phyloP scores from a whole-genome alignment of 2,113 vertebrate species.

The Oreochromis spilurus region DNA sequence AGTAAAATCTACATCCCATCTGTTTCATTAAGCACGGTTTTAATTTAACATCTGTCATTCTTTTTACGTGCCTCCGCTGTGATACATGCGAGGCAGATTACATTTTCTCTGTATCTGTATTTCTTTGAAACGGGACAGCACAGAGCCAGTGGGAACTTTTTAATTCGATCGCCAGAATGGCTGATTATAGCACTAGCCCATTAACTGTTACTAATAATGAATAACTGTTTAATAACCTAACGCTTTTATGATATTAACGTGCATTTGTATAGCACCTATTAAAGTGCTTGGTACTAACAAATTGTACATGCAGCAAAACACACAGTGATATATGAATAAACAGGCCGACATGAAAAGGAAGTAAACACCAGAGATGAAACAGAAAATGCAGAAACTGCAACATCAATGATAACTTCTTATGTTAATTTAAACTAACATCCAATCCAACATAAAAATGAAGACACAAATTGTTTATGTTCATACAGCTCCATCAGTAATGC shows the following conservation, averaged over 20 bases:
- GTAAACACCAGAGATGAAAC: background rate
- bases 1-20: slow-evolving; percentile 25
- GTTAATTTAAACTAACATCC: background rate
- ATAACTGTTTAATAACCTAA: background rate
- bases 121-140: background rate
- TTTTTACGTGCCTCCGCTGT: background rate
- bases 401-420: background rate
- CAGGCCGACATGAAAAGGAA: rapidly evolving
- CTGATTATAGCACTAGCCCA: background rate
- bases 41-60: slow-evolving; percentile 27
- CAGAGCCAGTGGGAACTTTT: background rate
- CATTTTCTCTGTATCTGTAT: background rate
- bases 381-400: background rate
- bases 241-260: background rate
- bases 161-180: background rate
- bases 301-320: background rate
- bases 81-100: background rate
- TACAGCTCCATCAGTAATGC: background rate
- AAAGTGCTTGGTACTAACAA: background rate
- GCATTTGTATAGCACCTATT: background rate
- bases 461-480: background rate
- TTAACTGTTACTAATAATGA: background rate
- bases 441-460: background rate
- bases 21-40: slow-evolving; percentile 13
- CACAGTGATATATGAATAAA: background rate